These are phyloP conservation scores for Drosophila subsilvestris DNA, from an alignment of 2,888 invertebrate species.

Conservation along the genomic window DNA sequence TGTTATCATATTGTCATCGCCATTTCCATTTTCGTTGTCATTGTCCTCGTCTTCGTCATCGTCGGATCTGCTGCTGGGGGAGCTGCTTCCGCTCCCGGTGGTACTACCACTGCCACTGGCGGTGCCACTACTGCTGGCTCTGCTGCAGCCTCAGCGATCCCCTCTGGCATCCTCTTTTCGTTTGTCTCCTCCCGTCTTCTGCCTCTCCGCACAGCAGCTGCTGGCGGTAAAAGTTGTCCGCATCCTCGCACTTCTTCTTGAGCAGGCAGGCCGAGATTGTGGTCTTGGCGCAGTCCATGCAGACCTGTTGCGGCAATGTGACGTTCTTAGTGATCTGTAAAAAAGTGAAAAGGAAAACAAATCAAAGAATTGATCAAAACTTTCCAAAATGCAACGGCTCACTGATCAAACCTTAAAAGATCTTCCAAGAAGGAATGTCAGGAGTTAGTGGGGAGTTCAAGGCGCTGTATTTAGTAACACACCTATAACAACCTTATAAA, in stretches of 20 bases:
- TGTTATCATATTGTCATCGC: slow-evolving; percentile 33
- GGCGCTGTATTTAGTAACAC: too few species aligned
- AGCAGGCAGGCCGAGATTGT: slow-evolving; percentile 82
- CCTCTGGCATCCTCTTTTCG: slow-evolving; percentile 12
- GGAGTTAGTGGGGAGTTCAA: too few species aligned
- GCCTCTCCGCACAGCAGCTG: slow-evolving; percentile 69
- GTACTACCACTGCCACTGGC: slow-evolving; percentile 38
- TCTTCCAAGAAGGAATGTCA: not conserved
- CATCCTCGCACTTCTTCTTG: slow-evolving; percentile 84
- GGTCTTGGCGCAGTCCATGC: slow-evolving; percentile 81
- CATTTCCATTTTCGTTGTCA: slow-evolving; percentile 47
- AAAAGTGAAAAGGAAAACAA: slow-evolving; percentile 5
- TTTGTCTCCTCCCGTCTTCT: slow-evolving; percentile 20
- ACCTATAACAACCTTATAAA: too few species aligned
- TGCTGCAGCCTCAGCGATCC: slow-evolving; percentile 32
- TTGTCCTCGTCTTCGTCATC: slow-evolving; percentile 68
- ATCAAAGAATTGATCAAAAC: not conserved
- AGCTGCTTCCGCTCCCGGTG: slow-evolving; percentile 45
- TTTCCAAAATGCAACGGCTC: not conserved
- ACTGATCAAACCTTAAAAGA: not conserved
- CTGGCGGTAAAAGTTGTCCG: slow-evolving; percentile 83
- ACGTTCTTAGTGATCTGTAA: slow-evolving; percentile 82
- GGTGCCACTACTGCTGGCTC: slow-evolving; percentile 38
- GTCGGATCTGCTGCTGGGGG: slow-evolving; percentile 56
- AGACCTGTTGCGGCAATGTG: slow-evolving; percentile 83